Evolutionary conservation across 2,797 vertebrate species (phyloP), one percentile per base, ranked within the genome.

Genomic region (Clarias fuscus): DNA sequence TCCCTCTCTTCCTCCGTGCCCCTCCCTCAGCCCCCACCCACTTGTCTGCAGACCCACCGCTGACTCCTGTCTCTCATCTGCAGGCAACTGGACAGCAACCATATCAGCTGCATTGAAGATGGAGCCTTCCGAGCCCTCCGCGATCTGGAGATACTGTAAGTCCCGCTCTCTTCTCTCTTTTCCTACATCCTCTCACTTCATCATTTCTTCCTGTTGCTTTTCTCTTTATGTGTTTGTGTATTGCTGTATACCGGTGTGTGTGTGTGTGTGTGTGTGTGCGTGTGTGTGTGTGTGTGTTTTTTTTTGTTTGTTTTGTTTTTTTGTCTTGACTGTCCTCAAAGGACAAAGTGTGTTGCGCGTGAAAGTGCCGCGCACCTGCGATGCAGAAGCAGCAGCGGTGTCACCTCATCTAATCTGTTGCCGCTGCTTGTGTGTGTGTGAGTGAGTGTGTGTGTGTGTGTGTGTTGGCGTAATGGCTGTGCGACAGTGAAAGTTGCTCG

Each of bases 51-150:
- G 83, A 88, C 88, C 88, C 88, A 88, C 88, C 64, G 83, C 86
- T 90, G 88, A 88, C 88, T 91, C 84, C 86, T 89, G 85, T 89
- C 88, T 90, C 87, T 89, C 85, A 89, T 90, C 92, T 91, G 92
- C 90, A 89, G 88, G 72, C 90, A 91, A 90, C 91, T 90, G 87
- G 92, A 99, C 97, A 99, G 97, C 97, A 99, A 99, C 96, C 97
- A 97, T 95, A 99, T 99, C 96, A 97, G 97, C 98, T 99, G 98
- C 97, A 98, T 99, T 89, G 98, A 99, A 96, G 98, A 99, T 98
- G 98, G 98, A 97, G 97, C 98, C 95, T 99, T 99, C 95, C 96
- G 98, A 94, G 98, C 98, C 67, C 97, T 99, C 93, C 98, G 98
- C 88, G 98, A 98, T 96, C 95, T 99, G 97, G 98, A 99, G 96